Evolutionary conservation across 2,113 vertebrate species (phyloP).

Genomic region (Rhinopithecus roxellana): DNA sequence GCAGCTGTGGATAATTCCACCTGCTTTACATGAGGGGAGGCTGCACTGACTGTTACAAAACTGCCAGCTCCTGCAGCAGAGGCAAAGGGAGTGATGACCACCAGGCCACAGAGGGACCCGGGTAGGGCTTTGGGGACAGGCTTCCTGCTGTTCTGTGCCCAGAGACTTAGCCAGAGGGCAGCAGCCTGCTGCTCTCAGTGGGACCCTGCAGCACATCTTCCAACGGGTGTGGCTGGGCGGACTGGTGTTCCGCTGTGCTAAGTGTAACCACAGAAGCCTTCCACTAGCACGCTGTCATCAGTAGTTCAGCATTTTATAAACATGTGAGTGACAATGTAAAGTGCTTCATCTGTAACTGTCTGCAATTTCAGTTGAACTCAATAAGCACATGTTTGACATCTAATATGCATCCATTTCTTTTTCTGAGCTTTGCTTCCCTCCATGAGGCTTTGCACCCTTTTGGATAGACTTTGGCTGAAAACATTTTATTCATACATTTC

Average conservation of each 20-base stretch:
- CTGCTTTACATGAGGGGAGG: neutral
- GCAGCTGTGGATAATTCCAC: neutral
- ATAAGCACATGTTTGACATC: conserved; percentile 44
- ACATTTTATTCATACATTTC: conserved; percentile 50
- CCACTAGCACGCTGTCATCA: neutral
- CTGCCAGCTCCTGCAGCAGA: neutral
- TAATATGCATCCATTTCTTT: conserved; percentile 32
- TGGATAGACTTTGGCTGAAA: conserved; percentile 48
- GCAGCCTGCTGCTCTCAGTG: fast-evolving
- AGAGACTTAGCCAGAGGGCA: neutral
- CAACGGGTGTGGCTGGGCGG: neutral
- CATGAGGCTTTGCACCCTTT: conserved; percentile 32
- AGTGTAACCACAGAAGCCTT: neutral
- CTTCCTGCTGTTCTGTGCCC: too few relatives aligned
- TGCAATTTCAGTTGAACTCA: conserved; percentile 53
- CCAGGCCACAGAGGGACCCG: fast-evolving
- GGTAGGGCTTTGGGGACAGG: fast-evolving
- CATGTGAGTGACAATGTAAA: conserved; percentile 46
- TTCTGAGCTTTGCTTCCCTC: conserved; percentile 38
- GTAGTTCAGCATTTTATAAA: conserved; percentile 55
- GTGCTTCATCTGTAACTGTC: conserved; percentile 63
- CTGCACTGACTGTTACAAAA: neutral
- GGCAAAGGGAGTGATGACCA: fast-evolving
- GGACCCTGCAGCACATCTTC: fast-evolving
- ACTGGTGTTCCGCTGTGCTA: neutral